Conservation (phyloP, 2,797 vertebrate species). For the Chloroceryle amazona region DNA sequence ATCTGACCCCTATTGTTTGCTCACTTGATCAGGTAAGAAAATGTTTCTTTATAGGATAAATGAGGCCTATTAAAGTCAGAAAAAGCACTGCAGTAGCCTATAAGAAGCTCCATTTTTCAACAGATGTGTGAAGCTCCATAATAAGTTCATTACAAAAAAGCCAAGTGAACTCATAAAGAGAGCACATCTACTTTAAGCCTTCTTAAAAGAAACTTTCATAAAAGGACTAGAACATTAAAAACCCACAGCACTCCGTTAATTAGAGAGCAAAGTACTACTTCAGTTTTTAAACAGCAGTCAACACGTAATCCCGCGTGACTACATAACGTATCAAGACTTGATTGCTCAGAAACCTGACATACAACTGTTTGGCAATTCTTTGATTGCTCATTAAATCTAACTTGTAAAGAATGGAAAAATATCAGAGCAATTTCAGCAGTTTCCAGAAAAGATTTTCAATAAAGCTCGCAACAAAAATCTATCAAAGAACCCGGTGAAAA, state of each 20-base stretch:
- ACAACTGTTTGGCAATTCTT: not conserved
- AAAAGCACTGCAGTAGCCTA: slow-evolving; percentile 78
- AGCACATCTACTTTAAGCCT: slow-evolving; percentile 68
- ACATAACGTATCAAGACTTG: slow-evolving; percentile 11
- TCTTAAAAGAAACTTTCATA: slow-evolving; percentile 74
- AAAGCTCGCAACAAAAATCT: not conserved
- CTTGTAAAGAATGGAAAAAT: slow-evolving; percentile 26
- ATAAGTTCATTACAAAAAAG: slow-evolving; percentile 80
- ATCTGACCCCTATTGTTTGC: slow-evolving; percentile 85
- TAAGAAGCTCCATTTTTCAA: slow-evolving; percentile 76
- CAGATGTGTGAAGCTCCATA: slow-evolving; percentile 81
- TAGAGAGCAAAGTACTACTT: slow-evolving; percentile 62
- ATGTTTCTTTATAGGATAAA: slow-evolving; percentile 83
- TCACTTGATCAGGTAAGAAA: slow-evolving; percentile 87
- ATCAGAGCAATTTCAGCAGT: not conserved
- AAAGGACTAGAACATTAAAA: slow-evolving; percentile 69
- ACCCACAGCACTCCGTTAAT: slow-evolving; percentile 48
- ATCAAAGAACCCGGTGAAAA: slow-evolving; percentile 5
- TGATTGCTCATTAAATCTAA: slow-evolving; percentile 36
- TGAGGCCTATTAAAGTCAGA: slow-evolving; percentile 80
- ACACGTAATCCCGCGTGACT: slow-evolving; percentile 28
- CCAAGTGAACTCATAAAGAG: slow-evolving; percentile 75
- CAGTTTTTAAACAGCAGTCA: slow-evolving; percentile 58
- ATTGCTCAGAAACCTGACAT: slow-evolving; percentile 2
- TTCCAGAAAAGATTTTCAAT: not conserved